Conservation (phyloP, 2,797 vertebrate genomes). For the Siniperca obscura region DNA sequence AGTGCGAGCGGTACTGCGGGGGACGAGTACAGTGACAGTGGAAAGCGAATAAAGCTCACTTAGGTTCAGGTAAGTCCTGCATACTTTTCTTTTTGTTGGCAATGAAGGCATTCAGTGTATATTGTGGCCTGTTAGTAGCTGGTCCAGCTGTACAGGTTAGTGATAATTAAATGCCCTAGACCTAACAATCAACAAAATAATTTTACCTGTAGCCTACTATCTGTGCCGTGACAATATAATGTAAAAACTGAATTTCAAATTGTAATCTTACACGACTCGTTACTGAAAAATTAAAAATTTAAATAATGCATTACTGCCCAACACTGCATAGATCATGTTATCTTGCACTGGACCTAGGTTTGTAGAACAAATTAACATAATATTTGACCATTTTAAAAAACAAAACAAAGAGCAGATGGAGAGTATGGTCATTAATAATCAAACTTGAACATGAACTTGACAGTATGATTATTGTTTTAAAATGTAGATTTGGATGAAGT, state of each 20-base stretch:
- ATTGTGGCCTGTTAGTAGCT: too few relatives aligned
- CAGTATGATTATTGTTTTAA: background rate
- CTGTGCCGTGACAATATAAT: background rate
- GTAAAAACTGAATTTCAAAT: background rate
- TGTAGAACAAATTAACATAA: background rate
- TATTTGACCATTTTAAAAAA: background rate
- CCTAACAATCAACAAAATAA: background rate
- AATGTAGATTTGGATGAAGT: background rate
- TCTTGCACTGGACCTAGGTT: background rate
- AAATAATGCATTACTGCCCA: background rate
- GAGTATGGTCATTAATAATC: background rate
- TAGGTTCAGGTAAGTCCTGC: too few relatives aligned
- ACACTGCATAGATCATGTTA: background rate
- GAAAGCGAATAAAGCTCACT: background rate
- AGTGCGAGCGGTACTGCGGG: too few relatives aligned
- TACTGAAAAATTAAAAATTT: background rate
- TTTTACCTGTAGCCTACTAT: too few relatives aligned
- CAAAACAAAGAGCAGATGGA: background rate
- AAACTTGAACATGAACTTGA: background rate
- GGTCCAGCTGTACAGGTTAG: background rate
- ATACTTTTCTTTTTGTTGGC: background rate
- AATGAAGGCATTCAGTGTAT: background rate
- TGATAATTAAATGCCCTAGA: background rate
- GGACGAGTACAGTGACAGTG: background rate
- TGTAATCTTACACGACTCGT: background rate